Conservation (phyloP, 2,113 vertebrate species). For the Cacatua alba region DNA sequence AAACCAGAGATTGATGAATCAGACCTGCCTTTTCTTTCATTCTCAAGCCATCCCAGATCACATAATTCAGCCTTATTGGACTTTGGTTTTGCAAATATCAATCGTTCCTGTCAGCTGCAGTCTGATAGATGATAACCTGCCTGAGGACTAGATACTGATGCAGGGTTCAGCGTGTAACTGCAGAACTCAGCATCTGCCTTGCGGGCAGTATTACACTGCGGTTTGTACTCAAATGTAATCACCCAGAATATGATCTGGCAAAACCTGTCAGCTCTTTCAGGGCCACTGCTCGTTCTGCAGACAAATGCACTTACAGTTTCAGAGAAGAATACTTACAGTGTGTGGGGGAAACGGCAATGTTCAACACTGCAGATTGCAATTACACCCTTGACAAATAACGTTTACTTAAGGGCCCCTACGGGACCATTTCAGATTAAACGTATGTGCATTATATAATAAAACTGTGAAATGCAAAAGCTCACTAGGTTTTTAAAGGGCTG, state of each 20-base stretch:
- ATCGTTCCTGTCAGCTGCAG: background rate
- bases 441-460: background rate
- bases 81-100: background rate
- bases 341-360: rapidly evolving
- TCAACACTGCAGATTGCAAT: rapidly evolving
- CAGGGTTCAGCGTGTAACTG: background rate
- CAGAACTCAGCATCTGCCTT: background rate
- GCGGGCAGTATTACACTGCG: background rate
- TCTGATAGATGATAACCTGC: background rate
- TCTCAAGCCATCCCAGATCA: background rate
- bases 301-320: background rate
- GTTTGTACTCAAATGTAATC: background rate
- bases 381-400: background rate
- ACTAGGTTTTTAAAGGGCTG: background rate
- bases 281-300: background rate
- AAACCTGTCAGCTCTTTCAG: background rate
- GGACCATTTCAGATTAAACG: background rate
- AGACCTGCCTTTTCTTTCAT: background rate
- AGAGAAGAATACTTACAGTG: background rate
- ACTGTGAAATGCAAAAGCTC: background rate
- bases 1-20: background rate
- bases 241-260: background rate
- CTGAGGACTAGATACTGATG: background rate
- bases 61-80: background rate
- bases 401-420: background rate